Percentiles rank a stretch among this genome's conserved stretches.
phyloP scores from a whole-genome alignment of 1,140 invertebrate species.

The Akabosia matsudoensis region DNA sequence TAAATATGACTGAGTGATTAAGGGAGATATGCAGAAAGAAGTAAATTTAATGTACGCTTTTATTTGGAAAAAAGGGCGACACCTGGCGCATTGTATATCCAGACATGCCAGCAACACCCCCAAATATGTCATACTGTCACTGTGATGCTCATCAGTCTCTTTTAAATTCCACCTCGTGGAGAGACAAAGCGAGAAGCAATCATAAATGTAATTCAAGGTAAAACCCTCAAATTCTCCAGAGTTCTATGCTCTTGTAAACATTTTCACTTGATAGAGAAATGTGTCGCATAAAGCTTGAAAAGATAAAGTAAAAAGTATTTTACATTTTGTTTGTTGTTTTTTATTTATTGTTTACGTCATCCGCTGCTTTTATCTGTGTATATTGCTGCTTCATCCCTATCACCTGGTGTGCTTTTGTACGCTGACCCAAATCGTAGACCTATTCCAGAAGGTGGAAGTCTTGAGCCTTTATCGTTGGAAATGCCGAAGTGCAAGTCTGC shows the following conservation, averaged over 20 bases:
- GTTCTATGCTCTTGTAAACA: no score
- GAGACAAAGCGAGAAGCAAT: constrained; percentile 12
- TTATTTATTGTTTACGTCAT: not conserved
- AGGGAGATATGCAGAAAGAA: not conserved
- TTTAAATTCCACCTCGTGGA: not conserved
- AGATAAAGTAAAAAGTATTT: not conserved
- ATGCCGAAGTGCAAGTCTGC: not conserved
- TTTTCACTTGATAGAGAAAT: no score
- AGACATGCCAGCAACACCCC: constrained; percentile 36
- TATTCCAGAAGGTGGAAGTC: not conserved
- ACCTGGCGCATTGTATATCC: constrained; percentile 43
- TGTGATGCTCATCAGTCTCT: constrained; percentile 26
- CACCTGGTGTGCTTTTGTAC: not conserved
- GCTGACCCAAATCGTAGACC: not conserved
- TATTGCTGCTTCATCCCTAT: not conserved
- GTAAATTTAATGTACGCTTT: not conserved
- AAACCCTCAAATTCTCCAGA: not conserved
- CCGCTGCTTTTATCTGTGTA: not conserved
- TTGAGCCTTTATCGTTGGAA: not conserved
- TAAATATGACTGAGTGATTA: not conserved
- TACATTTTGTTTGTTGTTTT: not conserved
- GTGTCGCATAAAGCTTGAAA: no score
- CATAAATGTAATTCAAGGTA: constrained; percentile 15
- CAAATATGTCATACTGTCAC: not conserved
- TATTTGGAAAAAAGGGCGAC: constrained; percentile 27